Evolutionary conservation across 30 jellyfish, hydroid and myxozoan genomes (phyloP).

Genomic region (Aurelia aurita complex sp. Pacific): DNA sequence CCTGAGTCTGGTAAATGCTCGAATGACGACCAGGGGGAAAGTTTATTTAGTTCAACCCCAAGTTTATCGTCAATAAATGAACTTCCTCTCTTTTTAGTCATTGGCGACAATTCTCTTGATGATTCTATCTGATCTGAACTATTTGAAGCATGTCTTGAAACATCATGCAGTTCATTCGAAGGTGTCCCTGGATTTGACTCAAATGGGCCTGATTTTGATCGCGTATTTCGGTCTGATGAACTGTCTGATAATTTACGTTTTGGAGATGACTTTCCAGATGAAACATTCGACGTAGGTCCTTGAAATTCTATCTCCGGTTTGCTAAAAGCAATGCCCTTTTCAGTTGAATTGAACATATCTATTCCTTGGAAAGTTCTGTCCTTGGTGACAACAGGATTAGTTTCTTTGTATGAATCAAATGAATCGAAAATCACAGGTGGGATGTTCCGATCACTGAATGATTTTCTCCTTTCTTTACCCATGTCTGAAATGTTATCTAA

Average conservation of each 20-base stretch:
- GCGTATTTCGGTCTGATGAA: neutral
- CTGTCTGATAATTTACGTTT: neutral
- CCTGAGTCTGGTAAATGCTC: constrained; percentile 28
- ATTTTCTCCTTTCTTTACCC: constrained; percentile 41
- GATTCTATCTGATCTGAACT: no score
- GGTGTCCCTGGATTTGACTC: no score
- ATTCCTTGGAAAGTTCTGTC: neutral
- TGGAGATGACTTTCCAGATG: neutral
- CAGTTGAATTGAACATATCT: neutral
- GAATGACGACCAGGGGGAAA: constrained; percentile 30
- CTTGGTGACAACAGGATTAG: neutral
- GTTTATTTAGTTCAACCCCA: constrained; percentile 6
- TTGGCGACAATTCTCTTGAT: neutral
- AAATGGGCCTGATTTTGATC: neutral
- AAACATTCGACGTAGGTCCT: neutral
- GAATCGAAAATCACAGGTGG: neutral
- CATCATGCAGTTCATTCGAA: no score
- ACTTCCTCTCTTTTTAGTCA: neutral
- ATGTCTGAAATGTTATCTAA: constrained; percentile 10
- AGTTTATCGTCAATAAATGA: constrained; percentile 3
- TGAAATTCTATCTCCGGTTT: neutral
- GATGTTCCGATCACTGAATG: constrained; percentile 27
- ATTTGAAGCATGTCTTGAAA: no score
- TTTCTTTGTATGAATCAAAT: neutral
- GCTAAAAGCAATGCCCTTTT: neutral